Evolutionary conservation across 2,888 invertebrate species (phyloP).

Genomic region (Oscheius onirici): DNA sequence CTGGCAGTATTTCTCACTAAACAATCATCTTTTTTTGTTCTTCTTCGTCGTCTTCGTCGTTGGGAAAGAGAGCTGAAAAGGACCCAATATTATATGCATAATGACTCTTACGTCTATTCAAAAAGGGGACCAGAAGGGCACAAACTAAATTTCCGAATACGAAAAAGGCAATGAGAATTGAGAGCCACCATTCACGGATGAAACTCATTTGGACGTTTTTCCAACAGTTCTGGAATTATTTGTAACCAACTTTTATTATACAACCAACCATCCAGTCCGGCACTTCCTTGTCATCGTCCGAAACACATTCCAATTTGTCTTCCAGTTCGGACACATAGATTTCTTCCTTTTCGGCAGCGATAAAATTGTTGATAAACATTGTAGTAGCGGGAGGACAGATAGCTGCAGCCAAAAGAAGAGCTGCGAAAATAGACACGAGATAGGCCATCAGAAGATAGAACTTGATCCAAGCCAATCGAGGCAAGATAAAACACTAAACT

Average conservation of each 20-base stretch:
- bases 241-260: conserved; percentile 7
- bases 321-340: conserved; percentile 45
- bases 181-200: conserved; percentile 47
- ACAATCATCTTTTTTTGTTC: neutral
- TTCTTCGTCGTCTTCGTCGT: too few species aligned
- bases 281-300: conserved; percentile 54
- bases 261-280: conserved; percentile 44
- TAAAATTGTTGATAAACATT: conserved; percentile 58
- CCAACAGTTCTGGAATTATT: conserved; percentile 42
- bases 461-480: conserved; percentile 45
- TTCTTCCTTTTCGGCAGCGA: conserved; percentile 53
- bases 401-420: conserved; percentile 45
- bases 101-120: conserved; percentile 46
- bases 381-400: conserved; percentile 44
- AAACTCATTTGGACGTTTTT: conserved; percentile 45
- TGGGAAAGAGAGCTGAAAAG: neutral
- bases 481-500: conserved; percentile 54
- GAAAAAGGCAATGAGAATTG: conserved; percentile 42
- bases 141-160: conserved; percentile 44
- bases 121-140: conserved; percentile 46
- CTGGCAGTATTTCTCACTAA: too few species aligned
- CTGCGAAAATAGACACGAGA: conserved; percentile 37
- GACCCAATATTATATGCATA: neutral
- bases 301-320: conserved; percentile 43
- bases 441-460: conserved; percentile 43